Evolutionary conservation across 2,888 invertebrate species (phyloP).

Genomic region (Platycheirus albimanus): DNA sequence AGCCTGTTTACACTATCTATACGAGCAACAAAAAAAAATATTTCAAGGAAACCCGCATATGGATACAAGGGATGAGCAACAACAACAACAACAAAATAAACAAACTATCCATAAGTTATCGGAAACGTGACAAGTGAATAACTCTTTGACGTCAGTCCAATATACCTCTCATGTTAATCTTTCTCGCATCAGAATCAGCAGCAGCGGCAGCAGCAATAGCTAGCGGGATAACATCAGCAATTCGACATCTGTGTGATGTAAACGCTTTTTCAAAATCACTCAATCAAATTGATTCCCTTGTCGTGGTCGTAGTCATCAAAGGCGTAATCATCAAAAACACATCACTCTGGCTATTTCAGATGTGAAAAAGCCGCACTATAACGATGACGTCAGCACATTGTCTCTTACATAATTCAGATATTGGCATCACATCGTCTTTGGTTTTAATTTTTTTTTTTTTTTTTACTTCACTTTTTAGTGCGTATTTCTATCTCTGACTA

Average conservation of each 20-base stretch:
- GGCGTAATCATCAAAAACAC: slow-evolving; percentile 48
- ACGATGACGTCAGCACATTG: slow-evolving; percentile 53
- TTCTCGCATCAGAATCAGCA: slow-evolving; percentile 18
- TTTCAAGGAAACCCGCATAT: slow-evolving; percentile 13
- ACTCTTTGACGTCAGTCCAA: slow-evolving; percentile 29
- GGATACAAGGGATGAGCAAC: neutral
- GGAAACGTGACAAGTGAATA: slow-evolving; percentile 25
- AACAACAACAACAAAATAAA: slow-evolving; percentile 27
- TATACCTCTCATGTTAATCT: slow-evolving; percentile 26
- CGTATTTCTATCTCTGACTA: neutral
- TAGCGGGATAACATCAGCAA: too few species aligned
- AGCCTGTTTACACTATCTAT: slow-evolving; percentile 31
- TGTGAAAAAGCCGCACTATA: neutral
- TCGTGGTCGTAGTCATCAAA: slow-evolving; percentile 37
- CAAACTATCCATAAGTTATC: slow-evolving; percentile 19
- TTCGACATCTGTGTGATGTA: slow-evolving; percentile 28
- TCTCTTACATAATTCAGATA: slow-evolving; percentile 29
- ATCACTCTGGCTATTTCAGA: slow-evolving; percentile 2
- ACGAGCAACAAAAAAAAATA: slow-evolving; percentile 2
- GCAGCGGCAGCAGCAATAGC: neutral
- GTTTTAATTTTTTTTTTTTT: neutral
- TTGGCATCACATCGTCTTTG: neutral
- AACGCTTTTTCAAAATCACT: slow-evolving; percentile 27
- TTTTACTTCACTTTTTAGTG: neutral
- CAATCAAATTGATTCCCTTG: slow-evolving; percentile 51